These are phyloP conservation scores for Lucilia cuprina DNA, from an alignment of 1,140 invertebrate genomes.

Conservation along the genomic window DNA sequence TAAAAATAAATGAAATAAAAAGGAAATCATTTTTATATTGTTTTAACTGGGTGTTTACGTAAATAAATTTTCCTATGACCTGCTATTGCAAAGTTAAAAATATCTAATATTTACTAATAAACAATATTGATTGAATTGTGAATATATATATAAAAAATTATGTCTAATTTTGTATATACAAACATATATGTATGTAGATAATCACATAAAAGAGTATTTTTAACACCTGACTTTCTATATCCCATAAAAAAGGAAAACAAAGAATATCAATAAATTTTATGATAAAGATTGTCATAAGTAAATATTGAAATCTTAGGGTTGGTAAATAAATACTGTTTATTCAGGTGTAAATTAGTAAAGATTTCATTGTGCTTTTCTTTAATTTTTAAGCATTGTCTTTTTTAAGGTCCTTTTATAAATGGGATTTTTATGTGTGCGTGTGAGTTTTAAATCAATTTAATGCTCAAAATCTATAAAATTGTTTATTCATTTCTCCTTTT, in stretches of 20 bases:
- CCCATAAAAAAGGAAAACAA: neutral
- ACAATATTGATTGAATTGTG: neutral
- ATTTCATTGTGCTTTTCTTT: neutral
- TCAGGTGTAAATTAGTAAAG: neutral
- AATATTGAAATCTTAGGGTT: neutral
- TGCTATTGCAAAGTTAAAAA: too few species aligned
- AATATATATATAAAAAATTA: neutral
- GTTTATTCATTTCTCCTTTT: neutral
- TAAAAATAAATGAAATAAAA: too few species aligned
- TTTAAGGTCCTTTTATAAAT: neutral
- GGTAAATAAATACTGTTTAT: neutral
- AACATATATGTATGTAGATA: neutral
- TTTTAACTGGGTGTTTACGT: too few species aligned
- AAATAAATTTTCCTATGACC: too few species aligned
- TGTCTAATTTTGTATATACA: neutral
- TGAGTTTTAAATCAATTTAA: neutral
- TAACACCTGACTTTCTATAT: neutral
- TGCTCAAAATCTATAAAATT: conserved; percentile 2
- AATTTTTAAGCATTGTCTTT: neutral
- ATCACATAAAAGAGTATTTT: too few species aligned
- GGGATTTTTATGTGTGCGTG: neutral
- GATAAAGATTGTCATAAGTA: neutral
- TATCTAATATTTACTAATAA: too few species aligned
- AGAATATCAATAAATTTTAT: neutral
- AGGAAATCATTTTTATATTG: too few species aligned